These are phyloP conservation scores for Leucophora obtusa DNA, from an alignment of 2,888 invertebrate species.

Conservation along the genomic window DNA sequence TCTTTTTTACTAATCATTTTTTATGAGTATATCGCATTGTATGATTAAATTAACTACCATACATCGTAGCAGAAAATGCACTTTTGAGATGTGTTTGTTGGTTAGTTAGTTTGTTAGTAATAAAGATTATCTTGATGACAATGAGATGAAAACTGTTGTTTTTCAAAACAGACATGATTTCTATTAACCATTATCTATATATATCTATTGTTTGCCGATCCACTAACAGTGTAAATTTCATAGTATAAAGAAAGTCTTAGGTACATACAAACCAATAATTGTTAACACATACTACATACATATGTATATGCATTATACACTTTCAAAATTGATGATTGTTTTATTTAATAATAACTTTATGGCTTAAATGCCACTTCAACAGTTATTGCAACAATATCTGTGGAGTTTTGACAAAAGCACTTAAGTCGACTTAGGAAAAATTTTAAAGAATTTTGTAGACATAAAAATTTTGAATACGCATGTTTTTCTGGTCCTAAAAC, in stretches of 20 bases:
- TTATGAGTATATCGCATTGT: not conserved
- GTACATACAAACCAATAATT: not conserved
- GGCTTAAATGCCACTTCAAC: conserved; percentile 5
- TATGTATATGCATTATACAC: not conserved
- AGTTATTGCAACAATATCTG: too few species aligned
- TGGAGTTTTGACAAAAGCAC: too few species aligned
- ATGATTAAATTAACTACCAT: not conserved
- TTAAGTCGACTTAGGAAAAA: too few species aligned
- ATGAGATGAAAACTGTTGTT: conserved; percentile 8
- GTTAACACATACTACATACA: too few species aligned
- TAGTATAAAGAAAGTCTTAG: not conserved
- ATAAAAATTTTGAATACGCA: too few species aligned
- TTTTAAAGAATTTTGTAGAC: too few species aligned
- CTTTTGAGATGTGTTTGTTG: not conserved
- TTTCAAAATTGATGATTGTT: not conserved
- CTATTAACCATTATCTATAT: conserved; percentile 12
- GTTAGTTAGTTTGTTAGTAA: not conserved
- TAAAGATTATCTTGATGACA: conserved; percentile 10
- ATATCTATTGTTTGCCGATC: not conserved
- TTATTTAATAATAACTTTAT: conserved; percentile 1
- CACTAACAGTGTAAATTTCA: not conserved
- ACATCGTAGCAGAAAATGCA: not conserved
- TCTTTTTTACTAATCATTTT: not conserved
- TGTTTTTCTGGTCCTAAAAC: too few species aligned
- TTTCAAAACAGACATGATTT: conserved; percentile 7